Percentiles rank a stretch among this genome's conserved stretches.
These are phyloP conservation scores for Amiota communis DNA, from an alignment of 2,888 invertebrate genomes.

Conservation along the genomic window DNA sequence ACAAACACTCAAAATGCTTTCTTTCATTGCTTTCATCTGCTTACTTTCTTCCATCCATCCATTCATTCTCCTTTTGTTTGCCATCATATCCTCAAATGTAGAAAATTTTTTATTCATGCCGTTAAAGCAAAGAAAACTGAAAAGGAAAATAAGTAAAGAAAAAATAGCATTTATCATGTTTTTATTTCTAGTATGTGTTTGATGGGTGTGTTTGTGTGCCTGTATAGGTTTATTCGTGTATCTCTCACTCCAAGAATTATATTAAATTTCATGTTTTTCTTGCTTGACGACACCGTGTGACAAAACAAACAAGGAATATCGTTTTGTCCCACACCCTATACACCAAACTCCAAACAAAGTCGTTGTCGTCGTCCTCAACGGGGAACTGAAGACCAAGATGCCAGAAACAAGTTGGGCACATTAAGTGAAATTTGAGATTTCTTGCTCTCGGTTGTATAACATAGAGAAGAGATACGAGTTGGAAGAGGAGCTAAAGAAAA, in stretches of 20 bases:
- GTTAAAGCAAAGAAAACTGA: not conserved
- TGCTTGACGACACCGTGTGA: conserved; percentile 37
- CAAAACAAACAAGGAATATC: not conserved
- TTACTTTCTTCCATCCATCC: too few relatives aligned
- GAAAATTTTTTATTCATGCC: not conserved
- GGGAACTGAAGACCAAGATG: not conserved
- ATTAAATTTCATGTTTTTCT: conserved; percentile 58
- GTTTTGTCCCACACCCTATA: conserved; percentile 2
- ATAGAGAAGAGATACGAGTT: not conserved
- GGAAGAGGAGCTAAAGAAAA: not conserved
- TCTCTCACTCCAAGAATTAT: conserved; percentile 33
- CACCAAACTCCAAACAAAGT: not conserved
- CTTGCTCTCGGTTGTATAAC: not conserved
- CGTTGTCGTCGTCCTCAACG: not conserved
- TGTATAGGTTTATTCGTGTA: too few relatives aligned
- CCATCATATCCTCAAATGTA: too few relatives aligned
- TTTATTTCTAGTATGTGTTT: conserved; percentile 20
- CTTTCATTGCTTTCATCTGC: too few relatives aligned
- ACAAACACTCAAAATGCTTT: too few relatives aligned
- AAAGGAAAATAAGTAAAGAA: not conserved
- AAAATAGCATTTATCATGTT: conserved; percentile 50
- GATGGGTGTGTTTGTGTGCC: not conserved
- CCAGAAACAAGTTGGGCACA: not conserved
- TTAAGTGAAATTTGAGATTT: conserved; percentile 37
- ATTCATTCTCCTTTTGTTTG: too few relatives aligned